phyloP scores from a whole-genome alignment of 2,888 invertebrate species.

The Teleiodes luculella region DNA sequence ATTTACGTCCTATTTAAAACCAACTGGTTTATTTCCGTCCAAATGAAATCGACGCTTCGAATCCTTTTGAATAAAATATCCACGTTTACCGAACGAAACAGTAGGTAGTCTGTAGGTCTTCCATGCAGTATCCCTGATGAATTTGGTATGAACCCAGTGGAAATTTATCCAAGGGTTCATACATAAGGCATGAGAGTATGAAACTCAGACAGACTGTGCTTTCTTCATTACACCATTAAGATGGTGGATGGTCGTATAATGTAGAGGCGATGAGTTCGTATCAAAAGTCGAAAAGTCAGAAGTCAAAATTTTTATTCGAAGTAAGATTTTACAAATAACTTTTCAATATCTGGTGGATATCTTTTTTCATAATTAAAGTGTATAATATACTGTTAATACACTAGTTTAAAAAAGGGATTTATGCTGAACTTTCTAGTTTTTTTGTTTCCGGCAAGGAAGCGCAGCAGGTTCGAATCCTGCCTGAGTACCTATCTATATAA shows the following conservation, averaged over 20 bases:
- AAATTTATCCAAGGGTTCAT: conserved; percentile 43
- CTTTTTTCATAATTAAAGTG: no score
- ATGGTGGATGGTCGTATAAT: conserved; percentile 16
- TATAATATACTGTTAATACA: no score
- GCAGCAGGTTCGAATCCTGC: no score
- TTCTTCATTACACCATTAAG: conserved; percentile 26
- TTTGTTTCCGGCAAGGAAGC: no score
- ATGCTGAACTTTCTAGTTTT: no score
- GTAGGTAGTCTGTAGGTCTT: conserved; percentile 27
- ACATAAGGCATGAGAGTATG: conserved; percentile 52
- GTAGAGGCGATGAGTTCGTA: not conserved
- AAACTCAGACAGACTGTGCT: conserved; percentile 28
- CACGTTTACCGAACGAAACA: conserved; percentile 25
- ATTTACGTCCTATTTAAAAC: not conserved
- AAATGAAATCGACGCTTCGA: conserved; percentile 11
- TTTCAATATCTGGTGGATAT: no score
- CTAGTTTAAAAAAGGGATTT: no score
- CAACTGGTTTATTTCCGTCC: not conserved
- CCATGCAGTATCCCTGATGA: conserved; percentile 43
- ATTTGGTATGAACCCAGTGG: conserved; percentile 40
- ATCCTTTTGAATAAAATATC: conserved; percentile 19
- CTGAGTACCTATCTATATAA: no score
- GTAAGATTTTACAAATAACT: no score
- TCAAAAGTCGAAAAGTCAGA: no score
- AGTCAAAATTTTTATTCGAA: no score